phyloP scores from a whole-genome alignment of 2,113 vertebrate species.

The Spizaetus ornatus region DNA sequence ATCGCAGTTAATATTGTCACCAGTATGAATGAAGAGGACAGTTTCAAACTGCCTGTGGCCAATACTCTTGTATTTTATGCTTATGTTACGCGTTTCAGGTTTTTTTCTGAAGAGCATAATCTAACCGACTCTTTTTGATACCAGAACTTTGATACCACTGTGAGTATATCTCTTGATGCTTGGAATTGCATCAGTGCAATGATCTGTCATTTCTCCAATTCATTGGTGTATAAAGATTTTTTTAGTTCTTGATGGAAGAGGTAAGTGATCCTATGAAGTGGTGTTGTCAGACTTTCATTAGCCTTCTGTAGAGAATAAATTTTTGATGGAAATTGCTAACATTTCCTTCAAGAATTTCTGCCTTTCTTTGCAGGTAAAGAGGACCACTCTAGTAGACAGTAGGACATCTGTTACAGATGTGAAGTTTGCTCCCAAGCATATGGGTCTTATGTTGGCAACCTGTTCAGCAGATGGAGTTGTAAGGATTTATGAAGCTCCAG shows the following conservation, averaged over 20 bases:
- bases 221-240: background rate
- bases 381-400: slow-evolving; percentile 96
- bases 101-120: background rate
- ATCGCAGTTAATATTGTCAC: background rate
- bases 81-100: background rate
- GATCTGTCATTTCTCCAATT: background rate
- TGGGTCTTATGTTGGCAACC: slow-evolving; percentile 96
- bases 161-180: background rate
- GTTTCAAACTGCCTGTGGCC: background rate
- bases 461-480: slow-evolving; percentile 96
- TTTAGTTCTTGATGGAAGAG: background rate
- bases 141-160: background rate
- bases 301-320: background rate
- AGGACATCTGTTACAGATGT: slow-evolving; percentile 97
- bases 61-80: background rate
- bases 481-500: slow-evolving; percentile 95
- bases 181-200: background rate
- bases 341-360: background rate
- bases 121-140: background rate
- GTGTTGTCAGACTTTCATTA: background rate
- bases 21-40: background rate
- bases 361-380: slow-evolving; percentile 84
- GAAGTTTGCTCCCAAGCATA: slow-evolving; percentile 97
- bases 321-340: background rate
- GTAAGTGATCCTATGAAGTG: background rate